A percentile compares a stretch with the other conserved stretches of the same genome.
Evolutionary conservation across 2,888 invertebrate species (phyloP).

Genomic region (Cyclophora albipunctata): DNA sequence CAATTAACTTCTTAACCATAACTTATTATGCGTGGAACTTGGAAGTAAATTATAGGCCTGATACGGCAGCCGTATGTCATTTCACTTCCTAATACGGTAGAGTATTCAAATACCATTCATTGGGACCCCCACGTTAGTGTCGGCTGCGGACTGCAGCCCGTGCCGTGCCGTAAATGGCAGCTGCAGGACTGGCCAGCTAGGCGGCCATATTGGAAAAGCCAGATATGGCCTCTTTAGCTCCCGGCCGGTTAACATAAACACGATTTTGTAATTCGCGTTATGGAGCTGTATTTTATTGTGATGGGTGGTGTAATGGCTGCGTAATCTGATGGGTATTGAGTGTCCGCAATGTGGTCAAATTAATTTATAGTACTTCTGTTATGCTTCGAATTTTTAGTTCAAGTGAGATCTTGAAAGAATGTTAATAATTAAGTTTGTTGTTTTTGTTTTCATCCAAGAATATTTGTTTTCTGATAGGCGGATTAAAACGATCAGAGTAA

Average conservation of each 20-base stretch:
- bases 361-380: too few species aligned
- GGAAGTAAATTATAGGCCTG: conserved; percentile 4
- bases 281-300: too few species aligned
- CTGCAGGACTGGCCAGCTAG: conserved; percentile 7
- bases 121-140: conserved; percentile 46
- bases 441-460: too few species aligned
- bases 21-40: background rate
- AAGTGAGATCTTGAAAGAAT: too few species aligned
- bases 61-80: conserved; percentile 9
- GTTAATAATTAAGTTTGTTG: too few species aligned
- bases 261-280: conserved; percentile 31
- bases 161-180: conserved; percentile 8
- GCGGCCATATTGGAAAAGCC: conserved; percentile 41
- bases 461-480: too few species aligned
- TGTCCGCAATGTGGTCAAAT: too few species aligned
- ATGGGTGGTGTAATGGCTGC: too few species aligned
- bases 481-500: too few species aligned
- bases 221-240: conserved; percentile 39
- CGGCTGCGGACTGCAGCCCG: conserved; percentile 32
- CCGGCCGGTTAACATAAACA: conserved; percentile 42
- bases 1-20: background rate
- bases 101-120: conserved; percentile 26
- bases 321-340: too few species aligned
- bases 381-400: too few species aligned
- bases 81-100: conserved; percentile 11